These are phyloP conservation scores for Gnatocerus cornutus DNA, from an alignment of 2,888 invertebrate species.

Conservation along the genomic window DNA sequence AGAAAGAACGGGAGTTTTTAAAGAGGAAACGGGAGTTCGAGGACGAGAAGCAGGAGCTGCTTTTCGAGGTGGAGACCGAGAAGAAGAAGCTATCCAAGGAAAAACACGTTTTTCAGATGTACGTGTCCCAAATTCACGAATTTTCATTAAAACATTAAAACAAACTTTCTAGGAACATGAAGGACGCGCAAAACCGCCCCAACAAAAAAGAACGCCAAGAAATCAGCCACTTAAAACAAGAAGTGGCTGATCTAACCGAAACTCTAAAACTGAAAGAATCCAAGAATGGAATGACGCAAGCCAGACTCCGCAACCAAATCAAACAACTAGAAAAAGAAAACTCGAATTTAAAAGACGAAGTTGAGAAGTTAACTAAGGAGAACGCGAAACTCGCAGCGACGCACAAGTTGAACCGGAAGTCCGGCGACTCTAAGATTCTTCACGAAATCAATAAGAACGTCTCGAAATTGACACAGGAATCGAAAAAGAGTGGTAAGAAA, in stretches of 20 bases:
- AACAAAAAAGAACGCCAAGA: slow-evolving; percentile 82
- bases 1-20: slow-evolving; percentile 71
- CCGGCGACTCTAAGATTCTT: slow-evolving; percentile 81
- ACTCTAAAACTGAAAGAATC: slow-evolving; percentile 83
- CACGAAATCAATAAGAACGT: slow-evolving; percentile 83
- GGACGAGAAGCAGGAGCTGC: slow-evolving; percentile 72
- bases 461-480: slow-evolving; percentile 69
- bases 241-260: slow-evolving; percentile 78
- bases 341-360: slow-evolving; percentile 76
- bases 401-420: slow-evolving; percentile 74
- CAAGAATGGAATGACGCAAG: slow-evolving; percentile 81
- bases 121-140: no score
- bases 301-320: slow-evolving; percentile 82
- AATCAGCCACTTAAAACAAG: slow-evolving; percentile 77
- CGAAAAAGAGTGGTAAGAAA: slow-evolving; percentile 44
- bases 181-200: slow-evolving; percentile 79
- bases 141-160: no score
- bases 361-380: slow-evolving; percentile 80
- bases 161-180: slow-evolving; percentile 77
- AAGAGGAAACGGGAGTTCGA: slow-evolving; percentile 72
- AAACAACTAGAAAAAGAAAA: slow-evolving; percentile 83
- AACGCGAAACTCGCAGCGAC: slow-evolving; percentile 78
- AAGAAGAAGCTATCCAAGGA: slow-evolving; percentile 78
- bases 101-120: slow-evolving; percentile 71
- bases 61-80: slow-evolving; percentile 75